A percentile compares a stretch with the other conserved stretches of the same genome.
These are phyloP conservation scores for Bhutanitis thaidina DNA, from an alignment of 2,888 invertebrate species.

Conservation along the genomic window DNA sequence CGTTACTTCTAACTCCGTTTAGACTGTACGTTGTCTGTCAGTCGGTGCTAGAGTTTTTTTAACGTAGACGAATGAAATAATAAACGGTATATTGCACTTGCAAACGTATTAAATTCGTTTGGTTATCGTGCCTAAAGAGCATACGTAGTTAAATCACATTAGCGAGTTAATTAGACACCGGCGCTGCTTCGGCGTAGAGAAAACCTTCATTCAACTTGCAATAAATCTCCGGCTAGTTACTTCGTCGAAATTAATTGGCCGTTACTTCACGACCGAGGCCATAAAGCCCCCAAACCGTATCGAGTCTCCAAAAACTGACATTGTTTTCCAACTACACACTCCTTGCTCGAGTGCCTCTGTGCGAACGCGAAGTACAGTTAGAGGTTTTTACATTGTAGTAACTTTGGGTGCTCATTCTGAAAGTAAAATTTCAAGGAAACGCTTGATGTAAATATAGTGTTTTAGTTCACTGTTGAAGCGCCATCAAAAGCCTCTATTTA, in stretches of 20 bases:
- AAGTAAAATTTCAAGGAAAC: background rate
- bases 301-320: conserved; percentile 45
- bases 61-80: too few relatives aligned
- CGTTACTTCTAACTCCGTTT: too few relatives aligned
- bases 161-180: conserved; percentile 40
- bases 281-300: conserved; percentile 58
- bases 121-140: too few relatives aligned
- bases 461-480: too few relatives aligned
- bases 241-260: conserved; percentile 58
- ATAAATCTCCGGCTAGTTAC: conserved; percentile 50
- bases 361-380: background rate
- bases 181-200: conserved; percentile 22
- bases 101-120: background rate
- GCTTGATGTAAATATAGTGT: too few relatives aligned
- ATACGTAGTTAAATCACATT: background rate
- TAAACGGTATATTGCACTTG: too few relatives aligned
- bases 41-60: too few relatives aligned
- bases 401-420: background rate
- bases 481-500: too few relatives aligned
- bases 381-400: background rate
- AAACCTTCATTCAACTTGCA: conserved; percentile 31
- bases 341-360: conserved; percentile 11
- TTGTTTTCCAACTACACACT: conserved; percentile 23
- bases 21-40: too few relatives aligned
- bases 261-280: conserved; percentile 39